A percentile compares a stretch with the other conserved stretches of the same genome.
These are phyloP conservation scores for Clamator glandarius DNA, from an alignment of 2,797 vertebrate genomes.

Conservation along the genomic window DNA sequence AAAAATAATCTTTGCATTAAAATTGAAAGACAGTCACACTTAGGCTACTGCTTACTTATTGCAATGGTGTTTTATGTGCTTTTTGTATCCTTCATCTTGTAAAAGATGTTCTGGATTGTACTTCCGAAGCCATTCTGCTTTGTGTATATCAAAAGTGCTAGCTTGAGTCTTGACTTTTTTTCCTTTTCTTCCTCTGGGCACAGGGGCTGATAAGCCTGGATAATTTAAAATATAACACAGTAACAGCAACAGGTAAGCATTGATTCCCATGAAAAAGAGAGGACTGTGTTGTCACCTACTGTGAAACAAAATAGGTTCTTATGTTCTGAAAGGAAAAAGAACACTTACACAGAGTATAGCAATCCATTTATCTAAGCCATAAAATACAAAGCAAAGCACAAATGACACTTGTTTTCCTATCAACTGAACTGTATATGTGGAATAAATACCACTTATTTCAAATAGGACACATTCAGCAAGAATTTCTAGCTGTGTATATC, in stretches of 20 bases:
- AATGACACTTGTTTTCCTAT: not conserved
- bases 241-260: not conserved
- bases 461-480: not conserved
- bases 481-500: not conserved
- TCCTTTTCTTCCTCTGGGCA: constrained; percentile 96
- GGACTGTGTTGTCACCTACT: not conserved
- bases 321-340: not conserved
- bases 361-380: not conserved
- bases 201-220: constrained; percentile 93
- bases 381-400: not conserved
- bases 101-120: constrained; percentile 98
- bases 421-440: fast-evolving
- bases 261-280: not conserved
- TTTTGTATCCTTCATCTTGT: constrained; percentile 98
- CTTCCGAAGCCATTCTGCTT: constrained; percentile 98
- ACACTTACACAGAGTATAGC: not conserved
- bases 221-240: not conserved
- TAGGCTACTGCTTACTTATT: constrained; percentile 89
- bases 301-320: not conserved
- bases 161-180: constrained; percentile 97
- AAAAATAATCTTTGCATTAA: not conserved
- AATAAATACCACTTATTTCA: not conserved
- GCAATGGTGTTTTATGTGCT: constrained; percentile 98
- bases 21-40: not conserved
- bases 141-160: constrained; percentile 98